These are phyloP conservation scores for Actinia equina DNA, from an alignment of 64 coral and sea anemone species.

Conservation along the genomic window DNA sequence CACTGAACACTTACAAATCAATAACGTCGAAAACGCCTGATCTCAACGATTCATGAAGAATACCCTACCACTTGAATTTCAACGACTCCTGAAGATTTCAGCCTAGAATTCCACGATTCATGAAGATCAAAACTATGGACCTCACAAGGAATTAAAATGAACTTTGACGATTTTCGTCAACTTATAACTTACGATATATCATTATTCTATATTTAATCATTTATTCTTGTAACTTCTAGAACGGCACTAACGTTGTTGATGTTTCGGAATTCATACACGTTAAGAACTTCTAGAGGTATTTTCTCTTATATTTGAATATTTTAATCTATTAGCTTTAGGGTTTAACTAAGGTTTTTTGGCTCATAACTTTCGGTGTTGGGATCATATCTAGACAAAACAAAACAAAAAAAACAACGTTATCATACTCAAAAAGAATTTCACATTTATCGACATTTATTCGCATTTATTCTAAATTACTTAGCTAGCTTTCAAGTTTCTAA, in stretches of 20 bases:
- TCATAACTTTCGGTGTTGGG: no score
- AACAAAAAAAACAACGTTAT: no score
- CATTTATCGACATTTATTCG: no score
- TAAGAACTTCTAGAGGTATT: slow-evolving; percentile 11
- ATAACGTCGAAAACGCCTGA: no score
- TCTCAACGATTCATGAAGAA: no score
- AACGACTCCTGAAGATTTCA: background rate
- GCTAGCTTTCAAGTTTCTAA: no score
- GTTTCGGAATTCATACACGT: background rate
- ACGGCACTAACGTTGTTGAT: background rate
- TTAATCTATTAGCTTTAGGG: no score
- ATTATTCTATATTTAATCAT: background rate
- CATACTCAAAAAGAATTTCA: no score
- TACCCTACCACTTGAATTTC: background rate
- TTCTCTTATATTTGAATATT: no score
- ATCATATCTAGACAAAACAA: no score
- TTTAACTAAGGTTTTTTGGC: no score
- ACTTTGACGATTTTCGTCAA: background rate
- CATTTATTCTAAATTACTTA: no score
- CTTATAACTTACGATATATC: background rate
- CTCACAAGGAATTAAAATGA: background rate
- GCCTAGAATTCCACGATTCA: background rate
- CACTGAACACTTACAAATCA: background rate
- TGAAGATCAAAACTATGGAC: background rate
- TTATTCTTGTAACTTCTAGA: background rate